Evolutionary conservation across 2,797 vertebrate species (phyloP), one percentile per base, ranked within the genome.

Genomic region (Pagetopsis macropterus): DNA sequence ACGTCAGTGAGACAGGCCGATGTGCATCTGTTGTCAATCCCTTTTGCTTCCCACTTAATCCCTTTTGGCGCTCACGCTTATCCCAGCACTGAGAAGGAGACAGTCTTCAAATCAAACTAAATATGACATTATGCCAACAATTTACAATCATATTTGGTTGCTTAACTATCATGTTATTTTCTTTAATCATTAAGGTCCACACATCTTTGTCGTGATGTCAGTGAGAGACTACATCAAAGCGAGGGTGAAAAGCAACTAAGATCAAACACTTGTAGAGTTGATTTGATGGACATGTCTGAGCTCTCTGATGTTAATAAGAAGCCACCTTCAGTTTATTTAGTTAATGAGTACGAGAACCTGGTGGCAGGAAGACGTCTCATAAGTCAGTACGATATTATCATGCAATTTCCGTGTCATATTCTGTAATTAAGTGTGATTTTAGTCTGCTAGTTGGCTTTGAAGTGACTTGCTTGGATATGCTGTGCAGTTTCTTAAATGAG

Each of bases 21-120:
- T 68, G 68, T 61, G 62, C 75, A 72, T 75, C 75, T 75, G 64
- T 67, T 84, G 78, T 81, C 76, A 79, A 70, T 86, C 54, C 9
- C 16, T 72, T 48, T 62, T 45, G 44, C 72, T 65, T 65, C 57
- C 55, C 33, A 44, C 60, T 62, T 81, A 84, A 87, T 87, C 86
- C 50, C 41, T 78, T 44, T 8, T 9, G 44, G 41, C 67, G 78
- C 55, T 55, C 54, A 9, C 46, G 44, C 11, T n/a, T 40, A 75
- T 78, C 82, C 72, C 77, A 78, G 78, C 54, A 70, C 4, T 21
- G 31, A 45, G 16, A 77, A 1, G 16, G 23, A 75, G 58, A 46
- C 13, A 10, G 27, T 55, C 46, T 56, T 40, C 37, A 16, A 49
- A 69, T 51, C 57, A 16, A 49, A 59, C 21, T 21, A 7, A 72